Percentiles rank a stretch among this genome's conserved stretches.
phyloP scores from a whole-genome alignment of 2,797 vertebrate genomes.

The Pipistrellus nathusii region DNA sequence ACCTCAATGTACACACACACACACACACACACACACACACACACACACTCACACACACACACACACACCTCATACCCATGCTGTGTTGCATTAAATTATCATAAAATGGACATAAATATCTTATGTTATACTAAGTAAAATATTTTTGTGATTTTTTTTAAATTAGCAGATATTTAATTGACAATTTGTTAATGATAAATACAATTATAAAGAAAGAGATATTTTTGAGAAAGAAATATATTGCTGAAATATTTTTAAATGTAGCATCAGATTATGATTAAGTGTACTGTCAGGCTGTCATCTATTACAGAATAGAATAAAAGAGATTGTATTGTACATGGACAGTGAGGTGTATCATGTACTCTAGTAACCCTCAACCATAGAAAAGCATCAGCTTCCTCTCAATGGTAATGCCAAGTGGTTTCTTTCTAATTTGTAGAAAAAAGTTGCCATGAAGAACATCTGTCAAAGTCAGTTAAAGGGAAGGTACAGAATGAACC shows the following conservation, averaged over 20 bases:
- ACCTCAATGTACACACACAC: neutral
- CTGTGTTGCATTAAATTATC: neutral
- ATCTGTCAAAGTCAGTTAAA: slow-evolving; percentile 65
- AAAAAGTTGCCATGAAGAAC: slow-evolving; percentile 45
- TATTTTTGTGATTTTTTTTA: neutral
- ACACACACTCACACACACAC: neutral
- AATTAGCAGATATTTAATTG: neutral
- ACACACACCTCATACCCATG: neutral
- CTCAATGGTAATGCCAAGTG: neutral
- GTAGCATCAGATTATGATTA: neutral
- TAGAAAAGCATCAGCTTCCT: slow-evolving; percentile 51
- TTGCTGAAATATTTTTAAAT: slow-evolving; percentile 3
- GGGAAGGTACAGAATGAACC: neutral
- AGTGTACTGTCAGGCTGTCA: neutral
- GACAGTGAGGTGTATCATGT: neutral
- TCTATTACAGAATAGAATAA: slow-evolving; percentile 31
- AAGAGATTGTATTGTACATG: neutral
- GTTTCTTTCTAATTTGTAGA: slow-evolving; percentile 55
- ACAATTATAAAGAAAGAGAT: neutral
- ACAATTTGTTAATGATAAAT: neutral
- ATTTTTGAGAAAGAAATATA: neutral
- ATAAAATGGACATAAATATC: neutral
- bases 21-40: neutral
- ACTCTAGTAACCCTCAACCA: neutral
- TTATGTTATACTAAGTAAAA: neutral